phyloP scores from a whole-genome alignment of 2,797 vertebrate species.

The Rhyacichthys aspro region DNA sequence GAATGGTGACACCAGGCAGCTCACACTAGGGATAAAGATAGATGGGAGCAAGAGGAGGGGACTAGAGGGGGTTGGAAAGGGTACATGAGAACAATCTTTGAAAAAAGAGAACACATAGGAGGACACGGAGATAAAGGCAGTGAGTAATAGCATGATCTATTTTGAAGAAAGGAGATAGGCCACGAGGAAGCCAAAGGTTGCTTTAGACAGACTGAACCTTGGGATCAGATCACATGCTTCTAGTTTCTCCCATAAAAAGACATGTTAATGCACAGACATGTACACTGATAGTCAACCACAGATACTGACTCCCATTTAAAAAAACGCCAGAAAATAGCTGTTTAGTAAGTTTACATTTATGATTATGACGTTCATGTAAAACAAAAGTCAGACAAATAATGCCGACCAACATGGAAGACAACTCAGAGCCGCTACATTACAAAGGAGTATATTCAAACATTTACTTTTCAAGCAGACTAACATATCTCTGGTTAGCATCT shows the following conservation, averaged over 20 bases:
- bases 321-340: no score
- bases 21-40: slow-evolving; percentile 64
- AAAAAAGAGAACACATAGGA: slow-evolving; percentile 20
- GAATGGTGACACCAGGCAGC: slow-evolving; percentile 55
- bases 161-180: slow-evolving; percentile 29
- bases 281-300: neutral
- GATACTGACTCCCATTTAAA: no score
- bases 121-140: slow-evolving; percentile 30
- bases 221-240: slow-evolving; percentile 31
- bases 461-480: no score
- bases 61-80: neutral
- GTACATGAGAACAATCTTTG: slow-evolving; percentile 38
- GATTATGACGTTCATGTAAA: neutral
- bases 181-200: slow-evolving; percentile 16
- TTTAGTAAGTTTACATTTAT: no score
- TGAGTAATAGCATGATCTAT: slow-evolving; percentile 39
- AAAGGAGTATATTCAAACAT: no score
- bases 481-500: no score
- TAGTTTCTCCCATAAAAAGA: slow-evolving; percentile 27
- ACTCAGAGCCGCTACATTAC: no score
- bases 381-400: no score
- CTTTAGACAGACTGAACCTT: slow-evolving; percentile 9
- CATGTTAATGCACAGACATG: neutral
- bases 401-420: no score
- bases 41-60: slow-evolving; percentile 15